Evolutionary conservation across 1,140 invertebrate species (phyloP).

Genomic region (Phthorimaea operculella): DNA sequence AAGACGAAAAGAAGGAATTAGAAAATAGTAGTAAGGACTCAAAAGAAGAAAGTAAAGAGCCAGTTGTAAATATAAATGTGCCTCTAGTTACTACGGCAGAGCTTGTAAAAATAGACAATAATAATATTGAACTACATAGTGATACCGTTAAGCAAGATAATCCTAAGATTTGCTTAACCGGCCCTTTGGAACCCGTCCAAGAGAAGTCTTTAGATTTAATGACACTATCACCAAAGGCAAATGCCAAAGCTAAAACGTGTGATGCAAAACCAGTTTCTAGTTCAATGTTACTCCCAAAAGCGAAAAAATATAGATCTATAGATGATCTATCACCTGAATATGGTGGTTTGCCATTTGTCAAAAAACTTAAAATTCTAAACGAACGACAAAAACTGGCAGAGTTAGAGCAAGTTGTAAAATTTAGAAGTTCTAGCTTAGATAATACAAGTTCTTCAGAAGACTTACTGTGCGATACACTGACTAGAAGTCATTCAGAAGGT

Average conservation of each 20-base stretch:
- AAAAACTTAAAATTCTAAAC: constrained; percentile 88
- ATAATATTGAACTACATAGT: constrained; percentile 44
- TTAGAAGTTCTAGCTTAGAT: constrained; percentile 82
- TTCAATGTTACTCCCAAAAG: constrained; percentile 52
- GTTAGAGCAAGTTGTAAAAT: constrained; percentile 77
- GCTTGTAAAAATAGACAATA: constrained; percentile 60
- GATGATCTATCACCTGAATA: constrained; percentile 91
- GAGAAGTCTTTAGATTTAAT: constrained; percentile 53
- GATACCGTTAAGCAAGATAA: constrained; percentile 45
- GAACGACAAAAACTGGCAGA: constrained; percentile 87
- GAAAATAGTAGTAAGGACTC: constrained; percentile 24
- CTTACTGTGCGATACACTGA: constrained; percentile 70
- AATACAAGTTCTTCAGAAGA: constrained; percentile 73
- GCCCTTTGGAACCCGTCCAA: constrained; percentile 49
- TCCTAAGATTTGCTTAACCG: constrained; percentile 42
- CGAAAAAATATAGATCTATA: constrained; percentile 80
- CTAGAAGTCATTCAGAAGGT: constrained; percentile 74
- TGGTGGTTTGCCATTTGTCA: constrained; percentile 86
- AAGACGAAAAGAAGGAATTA: constrained; percentile 38
- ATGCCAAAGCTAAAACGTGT: constrained; percentile 26
- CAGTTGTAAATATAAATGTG: constrained; percentile 41
- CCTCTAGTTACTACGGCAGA: constrained; percentile 53
- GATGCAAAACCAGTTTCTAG: constrained; percentile 36
- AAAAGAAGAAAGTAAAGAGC: constrained; percentile 27
- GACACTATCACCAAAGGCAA: constrained; percentile 47